A percentile compares a stretch with the other conserved stretches of the same genome.
Evolutionary conservation across 2,797 vertebrate species (phyloP).

Genomic region (Artibeus lituratus): DNA sequence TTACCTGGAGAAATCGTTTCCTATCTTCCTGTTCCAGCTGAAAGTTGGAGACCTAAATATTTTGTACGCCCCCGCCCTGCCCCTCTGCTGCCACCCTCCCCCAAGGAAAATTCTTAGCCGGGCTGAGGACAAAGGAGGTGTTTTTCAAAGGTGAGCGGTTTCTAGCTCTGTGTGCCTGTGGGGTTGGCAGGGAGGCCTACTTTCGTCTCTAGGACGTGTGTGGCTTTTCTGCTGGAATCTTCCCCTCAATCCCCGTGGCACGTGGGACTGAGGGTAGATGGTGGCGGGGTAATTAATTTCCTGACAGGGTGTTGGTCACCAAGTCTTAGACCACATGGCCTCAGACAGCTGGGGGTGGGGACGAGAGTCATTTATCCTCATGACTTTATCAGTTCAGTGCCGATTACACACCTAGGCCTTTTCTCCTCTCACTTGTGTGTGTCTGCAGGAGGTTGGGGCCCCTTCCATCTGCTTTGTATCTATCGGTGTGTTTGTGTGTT

Average conservation of each 20-base stretch:
- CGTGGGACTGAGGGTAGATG: neutral
- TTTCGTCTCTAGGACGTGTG: neutral
- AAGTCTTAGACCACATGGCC: neutral
- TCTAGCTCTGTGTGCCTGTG: neutral
- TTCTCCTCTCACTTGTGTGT: too few relatives aligned
- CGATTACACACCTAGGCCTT: neutral
- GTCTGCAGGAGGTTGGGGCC: neutral
- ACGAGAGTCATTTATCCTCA: neutral
- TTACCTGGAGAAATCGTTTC: conserved; percentile 7
- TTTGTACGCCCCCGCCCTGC: neutral
- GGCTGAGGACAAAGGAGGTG: neutral
- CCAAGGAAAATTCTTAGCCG: neutral
- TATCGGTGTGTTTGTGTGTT: neutral
- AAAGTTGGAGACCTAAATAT: conserved; percentile 28
- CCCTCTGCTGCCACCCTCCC: neutral
- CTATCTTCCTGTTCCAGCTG: conserved; percentile 40
- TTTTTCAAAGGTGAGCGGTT: neutral
- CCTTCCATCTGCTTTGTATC: neutral
- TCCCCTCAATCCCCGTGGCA: neutral
- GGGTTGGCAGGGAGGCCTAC: neutral
- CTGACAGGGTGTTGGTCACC: neutral
- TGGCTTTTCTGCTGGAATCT: neutral
- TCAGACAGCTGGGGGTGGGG: neutral
- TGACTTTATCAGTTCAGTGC: neutral
- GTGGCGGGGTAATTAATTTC: neutral